Conservation (phyloP, 2,888 invertebrate species). For the Pristionchus exspectatus region DNA sequence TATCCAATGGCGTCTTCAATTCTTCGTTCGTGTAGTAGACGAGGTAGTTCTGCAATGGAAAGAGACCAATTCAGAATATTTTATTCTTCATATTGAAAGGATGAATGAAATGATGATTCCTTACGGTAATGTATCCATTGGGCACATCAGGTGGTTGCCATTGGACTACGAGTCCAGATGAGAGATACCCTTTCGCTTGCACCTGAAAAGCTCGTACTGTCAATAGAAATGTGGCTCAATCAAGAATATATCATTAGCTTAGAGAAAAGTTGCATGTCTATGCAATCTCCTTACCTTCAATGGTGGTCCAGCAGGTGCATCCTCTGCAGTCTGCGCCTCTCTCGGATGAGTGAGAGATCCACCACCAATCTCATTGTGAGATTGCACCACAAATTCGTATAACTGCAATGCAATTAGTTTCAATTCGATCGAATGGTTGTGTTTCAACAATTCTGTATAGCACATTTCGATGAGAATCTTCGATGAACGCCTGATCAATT, state of each 20-base stretch:
- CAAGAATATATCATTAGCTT: background rate
- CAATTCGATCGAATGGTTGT: background rate
- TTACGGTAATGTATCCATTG: conserved; percentile 89
- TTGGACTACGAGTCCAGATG: conserved; percentile 87
- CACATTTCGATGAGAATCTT: background rate
- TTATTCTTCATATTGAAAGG: background rate
- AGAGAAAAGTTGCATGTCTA: too few species aligned
- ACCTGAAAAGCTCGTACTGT: background rate
- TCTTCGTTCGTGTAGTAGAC: conserved; percentile 85
- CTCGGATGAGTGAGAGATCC: conserved; percentile 90
- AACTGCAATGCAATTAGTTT: conserved; percentile 62
- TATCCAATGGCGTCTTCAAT: conserved; percentile 23
- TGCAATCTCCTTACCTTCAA: conserved; percentile 1
- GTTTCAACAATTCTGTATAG: background rate
- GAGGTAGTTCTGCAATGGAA: conserved; percentile 83
- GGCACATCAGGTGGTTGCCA: conserved; percentile 98
- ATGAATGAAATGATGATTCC: background rate
- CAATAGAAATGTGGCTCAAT: background rate
- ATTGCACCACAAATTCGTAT: conserved; percentile 73
- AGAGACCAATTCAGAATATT: conserved; percentile 66
- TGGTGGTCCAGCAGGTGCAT: conserved; percentile 85
- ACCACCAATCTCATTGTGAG: conserved; percentile 89
- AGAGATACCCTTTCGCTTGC: conserved; percentile 52
- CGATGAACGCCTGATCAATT: background rate
- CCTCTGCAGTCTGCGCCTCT: conserved; percentile 94